Evolutionary conservation across 1,140 invertebrate genomes (phyloP).

Genomic region (Ditylenchus dipsaci): DNA sequence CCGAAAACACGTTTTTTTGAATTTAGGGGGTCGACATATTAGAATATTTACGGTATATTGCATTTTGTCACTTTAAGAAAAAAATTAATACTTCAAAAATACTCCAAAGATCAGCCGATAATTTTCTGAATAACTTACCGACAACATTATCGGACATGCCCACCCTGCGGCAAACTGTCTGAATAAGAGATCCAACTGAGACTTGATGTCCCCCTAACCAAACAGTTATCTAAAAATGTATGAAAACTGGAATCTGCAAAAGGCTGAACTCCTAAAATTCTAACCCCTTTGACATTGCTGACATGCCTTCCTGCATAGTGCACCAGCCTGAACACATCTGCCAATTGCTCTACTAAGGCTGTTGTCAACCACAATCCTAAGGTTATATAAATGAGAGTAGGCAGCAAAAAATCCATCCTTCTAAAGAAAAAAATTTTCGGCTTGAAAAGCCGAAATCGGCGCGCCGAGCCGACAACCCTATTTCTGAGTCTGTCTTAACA

Average conservation of each 20-base stretch:
- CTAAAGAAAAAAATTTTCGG: too few relatives aligned
- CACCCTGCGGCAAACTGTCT: conserved; percentile 49
- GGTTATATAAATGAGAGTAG: conserved; percentile 53
- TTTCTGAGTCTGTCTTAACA: too few relatives aligned
- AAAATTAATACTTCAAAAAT: too few relatives aligned
- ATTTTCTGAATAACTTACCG: conserved; percentile 37
- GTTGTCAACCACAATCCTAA: conserved; percentile 55
- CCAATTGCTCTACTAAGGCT: conserved; percentile 51
- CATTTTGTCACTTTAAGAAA: too few relatives aligned
- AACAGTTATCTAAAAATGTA: conserved; percentile 50
- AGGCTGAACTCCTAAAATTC: background rate
- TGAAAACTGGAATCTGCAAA: too few relatives aligned
- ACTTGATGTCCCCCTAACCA: conserved; percentile 50
- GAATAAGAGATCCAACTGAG: conserved; percentile 48
- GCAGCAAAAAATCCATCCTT: conserved; percentile 53
- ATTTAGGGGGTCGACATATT: too few relatives aligned
- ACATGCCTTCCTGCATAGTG: conserved; percentile 54
- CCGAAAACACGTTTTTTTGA: too few relatives aligned
- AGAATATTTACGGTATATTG: too few relatives aligned
- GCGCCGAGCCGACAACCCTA: too few relatives aligned
- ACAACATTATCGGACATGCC: conserved; percentile 53
- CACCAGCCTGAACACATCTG: conserved; percentile 52
- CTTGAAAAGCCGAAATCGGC: too few relatives aligned
- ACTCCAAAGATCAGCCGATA: background rate
- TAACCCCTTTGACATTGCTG: conserved; percentile 50